A percentile compares a stretch with the other conserved stretches of the same genome.
These are phyloP conservation scores for Diarsia dahlii DNA, from an alignment of 2,888 invertebrate genomes.

Conservation along the genomic window DNA sequence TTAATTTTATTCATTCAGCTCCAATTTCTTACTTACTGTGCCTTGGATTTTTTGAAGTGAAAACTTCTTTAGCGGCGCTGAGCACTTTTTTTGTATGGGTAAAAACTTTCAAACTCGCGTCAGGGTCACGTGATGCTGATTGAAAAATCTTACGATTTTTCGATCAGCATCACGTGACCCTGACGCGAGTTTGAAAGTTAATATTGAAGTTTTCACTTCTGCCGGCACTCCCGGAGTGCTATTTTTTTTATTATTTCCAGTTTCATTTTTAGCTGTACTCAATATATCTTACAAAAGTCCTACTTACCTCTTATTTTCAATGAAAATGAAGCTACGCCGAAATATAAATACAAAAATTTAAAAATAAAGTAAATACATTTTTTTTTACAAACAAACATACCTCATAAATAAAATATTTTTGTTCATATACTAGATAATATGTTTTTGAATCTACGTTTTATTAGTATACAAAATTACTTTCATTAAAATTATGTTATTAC, in stretches of 20 bases:
- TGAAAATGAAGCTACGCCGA: not conserved
- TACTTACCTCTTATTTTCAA: not conserved
- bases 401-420: not conserved
- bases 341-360: not conserved
- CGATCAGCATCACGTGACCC: too few relatives aligned
- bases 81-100: too few relatives aligned
- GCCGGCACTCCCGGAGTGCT: too few relatives aligned
- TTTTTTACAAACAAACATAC: not conserved
- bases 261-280: not conserved
- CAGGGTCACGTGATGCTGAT: too few relatives aligned
- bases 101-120: too few relatives aligned
- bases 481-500: not conserved
- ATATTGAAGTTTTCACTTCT: too few relatives aligned
- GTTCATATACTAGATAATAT: not conserved
- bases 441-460: not conserved
- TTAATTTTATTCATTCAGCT: slow-evolving; percentile 31
- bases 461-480: not conserved
- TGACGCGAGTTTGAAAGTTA: too few relatives aligned
- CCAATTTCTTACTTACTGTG: slow-evolving; percentile 12
- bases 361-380: not conserved
- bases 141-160: too few relatives aligned
- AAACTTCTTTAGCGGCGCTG: too few relatives aligned
- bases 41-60: too few relatives aligned
- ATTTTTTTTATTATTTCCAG: slow-evolving; percentile 10
- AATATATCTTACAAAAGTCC: not conserved